phyloP scores from a whole-genome alignment of 2,888 invertebrate genomes.

The Meganola albula region DNA sequence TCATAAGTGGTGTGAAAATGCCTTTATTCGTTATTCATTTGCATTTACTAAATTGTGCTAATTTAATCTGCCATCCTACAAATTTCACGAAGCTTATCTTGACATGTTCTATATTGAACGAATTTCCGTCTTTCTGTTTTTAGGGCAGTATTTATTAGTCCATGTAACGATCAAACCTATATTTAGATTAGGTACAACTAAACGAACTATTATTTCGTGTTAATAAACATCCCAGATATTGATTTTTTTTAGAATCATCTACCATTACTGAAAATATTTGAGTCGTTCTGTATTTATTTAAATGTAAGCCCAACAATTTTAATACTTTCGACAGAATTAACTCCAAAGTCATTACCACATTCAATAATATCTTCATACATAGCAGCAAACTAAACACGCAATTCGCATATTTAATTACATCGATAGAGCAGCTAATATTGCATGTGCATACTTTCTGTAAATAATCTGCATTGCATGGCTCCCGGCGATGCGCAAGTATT shows the following conservation, averaged over 20 bases:
- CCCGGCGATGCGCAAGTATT: constrained; percentile 44
- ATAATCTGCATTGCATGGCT: constrained; percentile 51
- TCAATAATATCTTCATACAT: constrained; percentile 30
- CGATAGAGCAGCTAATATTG: constrained; percentile 34
- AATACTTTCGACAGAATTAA: no score
- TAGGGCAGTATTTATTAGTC: no score
- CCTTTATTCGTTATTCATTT: constrained; percentile 38
- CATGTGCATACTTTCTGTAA: constrained; percentile 22
- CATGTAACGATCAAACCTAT: no score
- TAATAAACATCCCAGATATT: no score
- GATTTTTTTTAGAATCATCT: no score
- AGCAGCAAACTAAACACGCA: constrained; percentile 14
- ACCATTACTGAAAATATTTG: constrained; percentile 3
- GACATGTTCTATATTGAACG: no score
- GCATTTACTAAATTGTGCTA: constrained; percentile 40
- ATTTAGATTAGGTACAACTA: no score
- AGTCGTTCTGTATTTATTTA: constrained; percentile 3
- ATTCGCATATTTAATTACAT: constrained; percentile 31
- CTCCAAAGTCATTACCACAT: constrained; percentile 28
- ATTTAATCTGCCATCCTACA: no score
- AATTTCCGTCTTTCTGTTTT: no score
- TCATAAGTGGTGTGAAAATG: constrained; percentile 45
- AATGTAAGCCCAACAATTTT: constrained; percentile 12
- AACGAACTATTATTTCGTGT: no score
- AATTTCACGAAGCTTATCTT: no score